Percentiles rank a stretch among this genome's conserved stretches.
phyloP scores from a whole-genome alignment of 2,888 invertebrate genomes.

The Dromius quadrimaculatus region DNA sequence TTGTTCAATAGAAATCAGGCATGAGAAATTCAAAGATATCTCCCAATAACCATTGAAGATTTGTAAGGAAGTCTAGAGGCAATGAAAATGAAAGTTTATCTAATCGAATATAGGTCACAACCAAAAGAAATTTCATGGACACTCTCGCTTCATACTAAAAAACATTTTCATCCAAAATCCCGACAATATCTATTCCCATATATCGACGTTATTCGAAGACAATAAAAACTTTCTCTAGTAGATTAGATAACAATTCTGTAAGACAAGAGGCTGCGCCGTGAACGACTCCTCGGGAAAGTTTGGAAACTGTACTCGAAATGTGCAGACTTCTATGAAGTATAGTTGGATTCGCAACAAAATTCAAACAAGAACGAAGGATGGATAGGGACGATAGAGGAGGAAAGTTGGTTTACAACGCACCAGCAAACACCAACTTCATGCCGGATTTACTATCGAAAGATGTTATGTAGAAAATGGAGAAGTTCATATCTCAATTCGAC shows the following conservation, averaged over 20 bases:
- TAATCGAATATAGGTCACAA: too few relatives aligned
- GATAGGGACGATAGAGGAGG: neutral
- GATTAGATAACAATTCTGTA: constrained; percentile 13
- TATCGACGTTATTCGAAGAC: too few relatives aligned
- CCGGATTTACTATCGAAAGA: constrained; percentile 18
- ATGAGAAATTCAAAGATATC: too few relatives aligned
- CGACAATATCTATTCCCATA: too few relatives aligned
- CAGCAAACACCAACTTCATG: constrained; percentile 21
- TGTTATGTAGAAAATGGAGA: constrained; percentile 10
- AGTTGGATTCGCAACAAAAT: neutral
- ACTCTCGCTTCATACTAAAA: too few relatives aligned
- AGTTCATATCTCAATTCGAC: too few relatives aligned
- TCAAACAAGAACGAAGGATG: neutral
- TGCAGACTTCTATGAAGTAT: constrained; percentile 32
- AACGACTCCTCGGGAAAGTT: constrained; percentile 1
- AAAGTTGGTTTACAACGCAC: constrained; percentile 21
- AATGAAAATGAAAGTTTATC: too few relatives aligned
- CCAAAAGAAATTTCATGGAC: too few relatives aligned
- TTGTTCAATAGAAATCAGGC: too few relatives aligned
- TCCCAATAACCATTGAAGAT: too few relatives aligned
- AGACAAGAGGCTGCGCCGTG: neutral
- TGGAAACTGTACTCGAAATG: constrained; percentile 28
- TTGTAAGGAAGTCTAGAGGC: too few relatives aligned
- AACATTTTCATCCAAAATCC: too few relatives aligned
- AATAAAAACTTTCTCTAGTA: neutral